phyloP scores from a whole-genome alignment of 1,140 invertebrate genomes.

The Euura lappo region DNA sequence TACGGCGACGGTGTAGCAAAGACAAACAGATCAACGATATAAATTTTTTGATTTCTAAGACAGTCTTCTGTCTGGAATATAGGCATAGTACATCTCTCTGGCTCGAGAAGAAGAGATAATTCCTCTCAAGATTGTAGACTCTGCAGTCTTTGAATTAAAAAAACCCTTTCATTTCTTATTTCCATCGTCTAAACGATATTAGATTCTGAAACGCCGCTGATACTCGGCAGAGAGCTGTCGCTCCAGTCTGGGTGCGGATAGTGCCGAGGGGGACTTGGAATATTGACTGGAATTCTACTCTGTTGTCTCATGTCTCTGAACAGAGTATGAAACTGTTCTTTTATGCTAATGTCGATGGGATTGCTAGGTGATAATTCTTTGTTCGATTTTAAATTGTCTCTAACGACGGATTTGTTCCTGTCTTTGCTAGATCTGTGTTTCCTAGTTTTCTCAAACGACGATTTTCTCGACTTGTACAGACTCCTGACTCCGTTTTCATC shows the following conservation, averaged over 20 bases:
- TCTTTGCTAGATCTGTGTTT: neutral
- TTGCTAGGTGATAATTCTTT: slow-evolving; percentile 15
- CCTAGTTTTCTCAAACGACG: neutral
- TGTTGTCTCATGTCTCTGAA: slow-evolving; percentile 34
- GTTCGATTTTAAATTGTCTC: slow-evolving; percentile 3
- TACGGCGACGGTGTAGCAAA: neutral
- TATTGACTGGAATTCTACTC: slow-evolving; percentile 32
- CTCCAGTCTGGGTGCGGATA: slow-evolving; percentile 43
- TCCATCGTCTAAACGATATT: neutral
- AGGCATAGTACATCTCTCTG: neutral
- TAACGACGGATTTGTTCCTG: neutral
- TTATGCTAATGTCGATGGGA: slow-evolving; percentile 25
- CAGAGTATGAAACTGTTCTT: slow-evolving; percentile 34
- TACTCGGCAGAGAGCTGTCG: slow-evolving; percentile 40
- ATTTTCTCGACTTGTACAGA: neutral
- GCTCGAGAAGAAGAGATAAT: neutral
- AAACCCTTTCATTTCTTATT: too few species aligned
- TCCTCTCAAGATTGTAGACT: too few species aligned
- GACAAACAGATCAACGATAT: neutral
- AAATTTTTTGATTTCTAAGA: too few species aligned
- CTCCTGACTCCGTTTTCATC: neutral
- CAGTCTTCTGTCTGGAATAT: neutral
- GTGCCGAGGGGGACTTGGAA: slow-evolving; percentile 39
- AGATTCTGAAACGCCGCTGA: slow-evolving; percentile 33
- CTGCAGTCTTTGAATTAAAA: too few species aligned